Evolutionary conservation across 2,113 vertebrate genomes (phyloP).

Genomic region (Edolisoma coerulescens): DNA sequence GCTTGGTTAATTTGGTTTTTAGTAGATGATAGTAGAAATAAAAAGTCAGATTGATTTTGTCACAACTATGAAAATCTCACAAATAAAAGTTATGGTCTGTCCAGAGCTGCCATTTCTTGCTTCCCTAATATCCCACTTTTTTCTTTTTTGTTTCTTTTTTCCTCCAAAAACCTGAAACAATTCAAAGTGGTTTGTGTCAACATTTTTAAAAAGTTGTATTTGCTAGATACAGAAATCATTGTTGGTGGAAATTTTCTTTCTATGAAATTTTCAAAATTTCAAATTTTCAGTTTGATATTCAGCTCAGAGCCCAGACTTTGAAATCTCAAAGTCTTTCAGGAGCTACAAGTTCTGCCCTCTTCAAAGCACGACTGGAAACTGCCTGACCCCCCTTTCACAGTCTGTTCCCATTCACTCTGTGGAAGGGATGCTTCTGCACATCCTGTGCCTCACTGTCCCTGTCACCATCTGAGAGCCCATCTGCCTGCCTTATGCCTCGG

Average conservation of each 20-base stretch:
- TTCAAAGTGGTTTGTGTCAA: background rate
- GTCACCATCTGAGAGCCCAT: constrained; percentile 23
- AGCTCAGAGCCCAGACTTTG: background rate
- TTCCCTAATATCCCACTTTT: background rate
- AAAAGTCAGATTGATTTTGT: background rate
- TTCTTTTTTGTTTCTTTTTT: background rate
- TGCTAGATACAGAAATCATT: background rate
- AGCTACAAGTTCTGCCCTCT: background rate
- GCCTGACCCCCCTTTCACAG: background rate
- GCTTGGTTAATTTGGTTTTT: background rate
- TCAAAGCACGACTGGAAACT: background rate
- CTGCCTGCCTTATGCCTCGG: background rate
- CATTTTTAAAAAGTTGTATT: background rate
- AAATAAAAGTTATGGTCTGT: background rate
- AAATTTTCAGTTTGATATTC: background rate
- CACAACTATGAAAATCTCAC: background rate
- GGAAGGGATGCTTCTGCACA: background rate
- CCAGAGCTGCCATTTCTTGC: background rate
- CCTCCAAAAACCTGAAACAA: background rate
- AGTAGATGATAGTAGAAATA: background rate
- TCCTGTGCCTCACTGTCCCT: constrained; percentile 5
- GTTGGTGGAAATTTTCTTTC: background rate
- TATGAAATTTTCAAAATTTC: background rate
- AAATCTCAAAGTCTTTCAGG: background rate
- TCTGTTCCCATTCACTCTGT: background rate